phyloP scores from a whole-genome alignment of 2,113 vertebrate species.

The Myrmecophaga tridactyla region DNA sequence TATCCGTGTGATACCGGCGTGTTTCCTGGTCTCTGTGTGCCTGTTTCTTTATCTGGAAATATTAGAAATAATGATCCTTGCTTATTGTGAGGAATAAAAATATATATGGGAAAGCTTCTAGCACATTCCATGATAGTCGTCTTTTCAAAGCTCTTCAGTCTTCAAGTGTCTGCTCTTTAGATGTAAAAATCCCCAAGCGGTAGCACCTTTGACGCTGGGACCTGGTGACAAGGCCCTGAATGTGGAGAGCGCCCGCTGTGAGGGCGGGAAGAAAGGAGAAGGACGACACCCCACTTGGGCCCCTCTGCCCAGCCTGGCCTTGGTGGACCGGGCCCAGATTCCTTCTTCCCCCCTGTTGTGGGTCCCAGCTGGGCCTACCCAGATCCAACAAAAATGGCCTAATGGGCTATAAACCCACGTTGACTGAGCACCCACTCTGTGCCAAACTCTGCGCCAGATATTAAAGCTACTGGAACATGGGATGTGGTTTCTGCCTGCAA shows the following conservation, averaged over 20 bases:
- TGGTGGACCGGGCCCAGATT: neutral
- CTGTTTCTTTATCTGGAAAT: constrained; percentile 8
- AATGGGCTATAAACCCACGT: neutral
- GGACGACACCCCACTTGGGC: neutral
- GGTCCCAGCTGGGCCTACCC: neutral
- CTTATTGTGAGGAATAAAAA: neutral
- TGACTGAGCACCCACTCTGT: neutral
- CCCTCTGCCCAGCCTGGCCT: neutral
- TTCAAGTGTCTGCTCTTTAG: neutral
- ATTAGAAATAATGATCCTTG: neutral
- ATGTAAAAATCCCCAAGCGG: neutral
- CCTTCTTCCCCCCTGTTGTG: neutral
- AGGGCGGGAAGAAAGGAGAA: neutral
- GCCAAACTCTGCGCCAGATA: neutral
- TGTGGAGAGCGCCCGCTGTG: neutral
- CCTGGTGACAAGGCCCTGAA: neutral
- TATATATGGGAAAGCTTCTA: neutral
- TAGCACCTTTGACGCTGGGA: neutral
- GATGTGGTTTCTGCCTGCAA: neutral
- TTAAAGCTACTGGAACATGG: neutral
- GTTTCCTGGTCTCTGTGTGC: neutral
- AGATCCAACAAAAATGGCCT: neutral
- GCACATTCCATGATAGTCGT: neutral
- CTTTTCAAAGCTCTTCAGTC: neutral
- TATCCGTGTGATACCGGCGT: rapidly evolving